These are phyloP conservation scores for Sebastes itinus DNA, from an alignment of 2,797 vertebrate species.

Conservation along the genomic window DNA sequence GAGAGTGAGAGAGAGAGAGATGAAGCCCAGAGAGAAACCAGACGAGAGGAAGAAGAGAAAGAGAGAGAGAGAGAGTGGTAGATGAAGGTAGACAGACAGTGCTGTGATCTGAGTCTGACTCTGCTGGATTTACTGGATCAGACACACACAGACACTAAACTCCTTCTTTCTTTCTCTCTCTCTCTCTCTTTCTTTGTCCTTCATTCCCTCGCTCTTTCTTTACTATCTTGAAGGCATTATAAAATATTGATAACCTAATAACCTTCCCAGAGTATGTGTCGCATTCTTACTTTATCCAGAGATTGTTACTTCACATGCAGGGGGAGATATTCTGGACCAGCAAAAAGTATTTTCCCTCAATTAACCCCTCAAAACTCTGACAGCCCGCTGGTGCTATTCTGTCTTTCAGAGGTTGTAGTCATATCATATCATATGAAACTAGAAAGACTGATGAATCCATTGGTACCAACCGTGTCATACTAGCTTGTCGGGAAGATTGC, in stretches of 20 bases:
- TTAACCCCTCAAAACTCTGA: background rate
- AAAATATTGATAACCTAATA: conserved; percentile 1
- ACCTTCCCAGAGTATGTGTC: background rate
- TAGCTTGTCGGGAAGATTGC: too few species aligned
- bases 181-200: background rate
- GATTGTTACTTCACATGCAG: background rate
- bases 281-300: background rate
- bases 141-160: conserved; percentile 26
- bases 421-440: too few species aligned
- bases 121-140: conserved; percentile 56
- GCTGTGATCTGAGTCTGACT: conserved; percentile 42
- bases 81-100: conserved; percentile 34
- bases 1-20: background rate
- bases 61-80: background rate
- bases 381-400: too few species aligned
- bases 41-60: background rate
- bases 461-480: too few species aligned
- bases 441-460: too few species aligned
- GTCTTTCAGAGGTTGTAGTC: too few species aligned
- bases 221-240: background rate
- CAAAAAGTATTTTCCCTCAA: background rate
- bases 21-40: background rate
- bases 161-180: conserved; percentile 10
- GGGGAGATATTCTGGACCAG: background rate
- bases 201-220: background rate